Conservation (phyloP, 2,797 vertebrate species). For the Echeneis naucrates region DNA sequence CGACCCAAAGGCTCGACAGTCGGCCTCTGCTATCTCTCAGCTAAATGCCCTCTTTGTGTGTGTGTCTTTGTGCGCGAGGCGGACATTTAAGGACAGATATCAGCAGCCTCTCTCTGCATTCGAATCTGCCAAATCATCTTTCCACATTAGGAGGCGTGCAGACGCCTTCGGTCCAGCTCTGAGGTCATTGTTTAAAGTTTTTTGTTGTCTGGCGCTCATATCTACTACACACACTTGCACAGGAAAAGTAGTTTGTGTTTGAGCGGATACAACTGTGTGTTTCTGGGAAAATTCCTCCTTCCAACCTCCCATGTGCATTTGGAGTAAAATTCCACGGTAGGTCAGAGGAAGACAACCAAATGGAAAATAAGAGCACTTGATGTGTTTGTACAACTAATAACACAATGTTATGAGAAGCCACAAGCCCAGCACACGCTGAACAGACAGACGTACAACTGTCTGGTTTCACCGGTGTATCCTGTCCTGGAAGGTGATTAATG, state of each 20-base stretch:
- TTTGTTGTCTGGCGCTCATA: constrained; percentile 49
- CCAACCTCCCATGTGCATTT: constrained; percentile 53
- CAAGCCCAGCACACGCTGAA: constrained; percentile 20
- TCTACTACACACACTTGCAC: not conserved
- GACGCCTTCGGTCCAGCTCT: not conserved
- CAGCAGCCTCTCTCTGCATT: constrained; percentile 9
- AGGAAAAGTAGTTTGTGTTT: constrained; percentile 52
- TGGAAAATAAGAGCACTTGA: constrained; percentile 8
- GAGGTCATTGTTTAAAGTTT: constrained; percentile 53
- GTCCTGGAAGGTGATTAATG: not conserved
- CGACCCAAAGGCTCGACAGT: not conserved
- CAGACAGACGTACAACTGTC: constrained; percentile 6
- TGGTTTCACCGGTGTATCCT: not conserved
- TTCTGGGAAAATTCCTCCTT: constrained; percentile 70
- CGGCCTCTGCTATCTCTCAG: constrained; percentile 4
- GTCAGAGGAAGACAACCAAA: constrained; percentile 47
- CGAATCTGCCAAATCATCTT: constrained; percentile 25
- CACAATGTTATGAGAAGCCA: constrained; percentile 53
- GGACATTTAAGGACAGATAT: constrained; percentile 5
- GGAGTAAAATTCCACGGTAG: constrained; percentile 60
- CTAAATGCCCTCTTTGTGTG: constrained; percentile 25
- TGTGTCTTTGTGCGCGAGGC: constrained; percentile 18
- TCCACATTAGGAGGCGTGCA: constrained; percentile 17
- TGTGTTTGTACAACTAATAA: constrained; percentile 60
- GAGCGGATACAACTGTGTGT: constrained; percentile 33